Evolutionary conservation across 2,888 invertebrate genomes (phyloP).

Genomic region (Tenthredo notha): DNA sequence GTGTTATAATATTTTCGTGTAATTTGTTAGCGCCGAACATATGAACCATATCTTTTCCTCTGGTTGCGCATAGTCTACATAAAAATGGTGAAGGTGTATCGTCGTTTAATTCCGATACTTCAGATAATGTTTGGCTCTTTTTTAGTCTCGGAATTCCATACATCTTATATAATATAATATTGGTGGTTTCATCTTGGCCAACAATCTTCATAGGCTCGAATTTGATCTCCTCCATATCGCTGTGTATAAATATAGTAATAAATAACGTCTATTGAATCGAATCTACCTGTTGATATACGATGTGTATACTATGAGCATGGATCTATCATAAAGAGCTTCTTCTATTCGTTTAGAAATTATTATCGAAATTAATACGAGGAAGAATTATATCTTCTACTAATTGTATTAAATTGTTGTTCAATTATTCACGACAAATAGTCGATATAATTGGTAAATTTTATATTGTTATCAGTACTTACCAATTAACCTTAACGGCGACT

Average conservation of each 20-base stretch:
- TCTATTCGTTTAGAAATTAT: not conserved
- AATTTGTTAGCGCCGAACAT: not conserved
- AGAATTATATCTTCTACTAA: not conserved
- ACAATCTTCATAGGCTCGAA: not conserved
- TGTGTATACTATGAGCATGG: not conserved
- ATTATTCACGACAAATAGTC: not conserved
- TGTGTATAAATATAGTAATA: not conserved
- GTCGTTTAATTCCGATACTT: not conserved
- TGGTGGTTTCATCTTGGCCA: not conserved
- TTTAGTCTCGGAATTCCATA: not conserved
- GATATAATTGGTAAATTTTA: not conserved
- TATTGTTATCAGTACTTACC: not conserved
- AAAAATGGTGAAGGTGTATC: not conserved
- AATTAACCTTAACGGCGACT: not conserved
- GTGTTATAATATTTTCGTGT: not conserved
- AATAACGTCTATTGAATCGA: not conserved
- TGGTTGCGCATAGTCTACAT: not conserved
- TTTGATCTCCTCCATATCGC: not conserved
- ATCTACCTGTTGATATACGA: not conserved
- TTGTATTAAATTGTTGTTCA: no score
- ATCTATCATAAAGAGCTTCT: not conserved
- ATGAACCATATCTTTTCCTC: not conserved
- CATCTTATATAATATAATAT: not conserved
- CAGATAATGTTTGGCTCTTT: not conserved
- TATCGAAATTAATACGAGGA: not conserved